A percentile compares a stretch with the other conserved stretches of the same genome.
Evolutionary conservation across 2,888 invertebrate species (phyloP).

Genomic region (Rhagonycha lutea): DNA sequence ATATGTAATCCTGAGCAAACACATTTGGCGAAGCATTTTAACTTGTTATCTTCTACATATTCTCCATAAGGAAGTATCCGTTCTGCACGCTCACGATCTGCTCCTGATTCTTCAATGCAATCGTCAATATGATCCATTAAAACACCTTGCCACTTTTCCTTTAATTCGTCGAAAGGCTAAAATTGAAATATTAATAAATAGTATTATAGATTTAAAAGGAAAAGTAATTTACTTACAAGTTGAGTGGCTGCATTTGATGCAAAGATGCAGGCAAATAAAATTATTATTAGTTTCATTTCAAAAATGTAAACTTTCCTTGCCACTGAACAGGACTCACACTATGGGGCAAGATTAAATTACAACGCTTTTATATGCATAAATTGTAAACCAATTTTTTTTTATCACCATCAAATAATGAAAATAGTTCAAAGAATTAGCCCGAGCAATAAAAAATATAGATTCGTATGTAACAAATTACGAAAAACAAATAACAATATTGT

Average conservation of each 20-base stretch:
- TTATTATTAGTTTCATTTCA: not conserved
- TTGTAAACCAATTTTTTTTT: not conserved
- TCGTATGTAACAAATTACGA: not conserved
- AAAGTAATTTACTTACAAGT: not conserved
- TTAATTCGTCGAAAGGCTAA: not conserved
- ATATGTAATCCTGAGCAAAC: not conserved
- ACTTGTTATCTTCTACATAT: not conserved
- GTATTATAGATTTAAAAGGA: too few species aligned
- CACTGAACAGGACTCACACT: not conserved
- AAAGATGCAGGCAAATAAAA: not conserved
- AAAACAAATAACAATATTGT: not conserved
- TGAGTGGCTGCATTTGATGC: not conserved
- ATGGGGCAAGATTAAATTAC: not conserved
- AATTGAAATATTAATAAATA: not conserved
- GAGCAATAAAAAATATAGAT: not conserved
- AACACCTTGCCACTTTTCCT: not conserved
- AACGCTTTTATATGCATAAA: not conserved
- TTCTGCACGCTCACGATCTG: not conserved
- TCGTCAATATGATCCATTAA: not conserved
- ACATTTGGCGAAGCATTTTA: not conserved
- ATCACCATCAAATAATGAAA: not conserved
- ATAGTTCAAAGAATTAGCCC: not conserved
- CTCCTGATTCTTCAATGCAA: not conserved
- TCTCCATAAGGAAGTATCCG: not conserved
- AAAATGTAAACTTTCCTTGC: not conserved